Percentiles rank a stretch among this genome's conserved stretches.
phyloP scores from a whole-genome alignment of 64 coral and sea anemone genomes.

The Pocillopora damicornis region DNA sequence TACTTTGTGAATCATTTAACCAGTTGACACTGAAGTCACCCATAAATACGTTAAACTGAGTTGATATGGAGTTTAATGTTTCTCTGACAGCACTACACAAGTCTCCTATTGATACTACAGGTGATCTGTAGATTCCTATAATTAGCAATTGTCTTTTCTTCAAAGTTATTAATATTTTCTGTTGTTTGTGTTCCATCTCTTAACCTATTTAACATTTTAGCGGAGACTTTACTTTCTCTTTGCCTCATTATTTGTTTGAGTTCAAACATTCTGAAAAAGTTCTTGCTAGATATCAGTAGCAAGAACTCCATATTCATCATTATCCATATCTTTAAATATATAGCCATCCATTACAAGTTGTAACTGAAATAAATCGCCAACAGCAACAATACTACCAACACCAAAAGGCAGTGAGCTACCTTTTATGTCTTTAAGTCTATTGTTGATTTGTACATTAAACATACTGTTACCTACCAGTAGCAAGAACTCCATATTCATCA shows the following conservation, averaged over 20 bases:
- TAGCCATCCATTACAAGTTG: slow-evolving; percentile 36
- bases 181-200: slow-evolving; percentile 30
- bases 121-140: neutral
- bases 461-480: slow-evolving; percentile 33
- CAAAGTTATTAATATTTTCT: slow-evolving; percentile 30
- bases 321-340: slow-evolving; percentile 36
- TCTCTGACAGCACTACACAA: neutral
- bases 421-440: slow-evolving; percentile 5
- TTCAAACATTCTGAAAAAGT: slow-evolving; percentile 47
- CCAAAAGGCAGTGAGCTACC: slow-evolving; percentile 45
- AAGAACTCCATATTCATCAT: neutral
- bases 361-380: slow-evolving; percentile 44
- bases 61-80: neutral
- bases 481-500: neutral
- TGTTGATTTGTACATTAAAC: slow-evolving; percentile 32
- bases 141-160: neutral
- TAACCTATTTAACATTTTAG: slow-evolving; percentile 39
- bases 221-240: slow-evolving; percentile 41
- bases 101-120: neutral
- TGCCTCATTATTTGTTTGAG: slow-evolving; percentile 19
- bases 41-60: slow-evolving; percentile 30
- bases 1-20: slow-evolving; percentile 1
- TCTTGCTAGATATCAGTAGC: neutral
- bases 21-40: slow-evolving; percentile 48
- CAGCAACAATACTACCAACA: slow-evolving; percentile 41